These are phyloP conservation scores for Rallus limicola DNA, from an alignment of 2,113 vertebrate species.

Conservation along the genomic window DNA sequence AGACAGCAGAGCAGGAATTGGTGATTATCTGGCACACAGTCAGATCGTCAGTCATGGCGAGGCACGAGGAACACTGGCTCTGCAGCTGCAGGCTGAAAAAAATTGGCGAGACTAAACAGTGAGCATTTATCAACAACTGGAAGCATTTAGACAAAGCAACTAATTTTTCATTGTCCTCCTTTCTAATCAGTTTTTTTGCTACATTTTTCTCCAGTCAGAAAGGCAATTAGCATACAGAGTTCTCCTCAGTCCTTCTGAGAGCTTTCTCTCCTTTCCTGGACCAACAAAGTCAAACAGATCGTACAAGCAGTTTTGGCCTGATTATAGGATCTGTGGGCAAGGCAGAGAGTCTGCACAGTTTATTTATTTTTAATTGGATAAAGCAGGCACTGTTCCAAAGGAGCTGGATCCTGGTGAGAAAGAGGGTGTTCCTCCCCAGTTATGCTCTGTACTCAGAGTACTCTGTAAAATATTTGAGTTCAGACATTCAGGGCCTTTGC, in stretches of 20 bases:
- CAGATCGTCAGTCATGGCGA: conserved; percentile 78
- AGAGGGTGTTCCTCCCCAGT: background rate
- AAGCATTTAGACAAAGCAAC: conserved; percentile 64
- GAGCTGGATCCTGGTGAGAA: background rate
- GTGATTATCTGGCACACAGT: conserved; percentile 73
- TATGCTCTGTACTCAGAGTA: background rate
- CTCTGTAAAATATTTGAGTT: background rate
- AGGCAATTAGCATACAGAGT: background rate
- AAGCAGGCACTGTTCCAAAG: background rate
- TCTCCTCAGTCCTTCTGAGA: conserved; percentile 10
- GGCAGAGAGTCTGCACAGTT: background rate
- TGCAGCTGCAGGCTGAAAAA: conserved; percentile 71
- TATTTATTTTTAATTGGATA: background rate
- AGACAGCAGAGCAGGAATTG: conserved; percentile 78
- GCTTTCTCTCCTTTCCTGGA: background rate
- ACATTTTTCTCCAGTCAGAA: conserved; percentile 21
- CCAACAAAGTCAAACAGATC: background rate
- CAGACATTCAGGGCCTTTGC: background rate
- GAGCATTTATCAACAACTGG: conserved; percentile 70
- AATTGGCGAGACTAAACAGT: conserved; percentile 57
- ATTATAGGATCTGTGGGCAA: background rate
- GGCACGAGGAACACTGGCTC: conserved; percentile 62
- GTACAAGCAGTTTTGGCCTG: background rate
- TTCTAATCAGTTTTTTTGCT: background rate
- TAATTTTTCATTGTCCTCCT: conserved; percentile 67